Evolutionary conservation across 2,888 invertebrate species (phyloP), one percentile per base, ranked within the genome.

Genomic region (Andrena fulva): DNA sequence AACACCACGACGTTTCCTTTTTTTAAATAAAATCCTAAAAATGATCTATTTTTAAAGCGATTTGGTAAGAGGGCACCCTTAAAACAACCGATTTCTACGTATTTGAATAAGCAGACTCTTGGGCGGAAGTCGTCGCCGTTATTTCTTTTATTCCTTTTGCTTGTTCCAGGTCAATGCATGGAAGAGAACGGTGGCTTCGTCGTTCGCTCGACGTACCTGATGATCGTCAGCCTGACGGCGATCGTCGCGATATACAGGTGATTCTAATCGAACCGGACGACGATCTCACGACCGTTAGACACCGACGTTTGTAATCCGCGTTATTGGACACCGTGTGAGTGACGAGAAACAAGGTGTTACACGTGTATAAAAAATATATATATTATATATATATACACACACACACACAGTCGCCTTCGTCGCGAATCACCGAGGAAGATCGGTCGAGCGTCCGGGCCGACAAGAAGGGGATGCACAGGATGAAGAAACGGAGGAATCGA

Each of bases 121-220:
- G 42, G 4, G 4, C 16, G 42, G 5, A 16, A 42, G 16, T 42
- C 42, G 16, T 42, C 12, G 42, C 42, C 42, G 42, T 42, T 42
- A 42, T 42, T 42, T 42, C 42, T 42, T 42, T 54, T 12, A 27
- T 7, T 8, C 5, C 48, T 52, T 10, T 69, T 1, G 78, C 66
- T 56, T 94, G 35, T 95, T 94, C 5, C 95, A 96, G 96, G 96
- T 89, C 96, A 96, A 93, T 96, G 96, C 94, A 95, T 95, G 90
- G 95, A 95, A 90, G 94, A 94, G 69, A 95, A 93, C 87, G 91
- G 91, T 84, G 93, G 91, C 50, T 82, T 75, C 76, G 90, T 85
- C 85, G 86, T 82, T 77, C 89, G 90, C 75, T 90, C 92, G 78
- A 90, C 91, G 86, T 87, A 90, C 83, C 89, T 92, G 87, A 90